Evolutionary conservation across 2,113 vertebrate genomes (phyloP), one percentile per base, ranked within the genome.

Genomic region (Rhea pennata): DNA sequence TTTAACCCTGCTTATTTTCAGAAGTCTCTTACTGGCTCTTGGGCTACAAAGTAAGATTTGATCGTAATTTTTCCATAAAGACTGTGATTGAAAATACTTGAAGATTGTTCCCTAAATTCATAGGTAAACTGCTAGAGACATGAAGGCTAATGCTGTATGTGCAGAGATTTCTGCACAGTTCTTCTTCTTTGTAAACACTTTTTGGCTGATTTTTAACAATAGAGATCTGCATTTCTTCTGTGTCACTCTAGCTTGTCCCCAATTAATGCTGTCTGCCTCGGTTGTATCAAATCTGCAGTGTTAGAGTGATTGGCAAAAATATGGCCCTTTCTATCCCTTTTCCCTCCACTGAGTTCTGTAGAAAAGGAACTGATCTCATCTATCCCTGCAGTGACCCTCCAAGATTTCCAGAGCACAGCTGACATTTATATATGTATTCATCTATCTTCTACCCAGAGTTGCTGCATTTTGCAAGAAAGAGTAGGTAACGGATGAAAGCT

Each of bases 241-340:
- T 8, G 10, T 33, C n/a, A 26, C 66, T 51, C 77, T 74, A 10
- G 3, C 24, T 86, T 20, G 12, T 87, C 6, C 27, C 22, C n/a
- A 6, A 31, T 56, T 56, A 17, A 27, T 0, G 0, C 56, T 50
- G 2, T 1, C 19, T 58, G n/a, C 19, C 56, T 91, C 46, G 23
- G 39, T 15, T 48, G 65, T 84, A 17, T 31, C 31, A 42, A 91
- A 84, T 50, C 19, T 56, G 48, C 31, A 20, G 4, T 44, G 42
- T 24, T 65, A 12, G 66, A 50, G 7, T 3, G 36, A 53, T 7
- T 40, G 6, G 40, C 79, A 23, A 29, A 26, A 78, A 58, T 1
- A 50, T 15, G 26, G 29, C 39, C 40, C 17, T 84, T 81, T 50
- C 59, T 16, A 54, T 42, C 23, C 23, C 42, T 13, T 58, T 50